Evolutionary conservation across 1,140 invertebrate genomes (phyloP), one percentile per base, ranked within the genome.

Genomic region (Brachionus plicatilis): DNA sequence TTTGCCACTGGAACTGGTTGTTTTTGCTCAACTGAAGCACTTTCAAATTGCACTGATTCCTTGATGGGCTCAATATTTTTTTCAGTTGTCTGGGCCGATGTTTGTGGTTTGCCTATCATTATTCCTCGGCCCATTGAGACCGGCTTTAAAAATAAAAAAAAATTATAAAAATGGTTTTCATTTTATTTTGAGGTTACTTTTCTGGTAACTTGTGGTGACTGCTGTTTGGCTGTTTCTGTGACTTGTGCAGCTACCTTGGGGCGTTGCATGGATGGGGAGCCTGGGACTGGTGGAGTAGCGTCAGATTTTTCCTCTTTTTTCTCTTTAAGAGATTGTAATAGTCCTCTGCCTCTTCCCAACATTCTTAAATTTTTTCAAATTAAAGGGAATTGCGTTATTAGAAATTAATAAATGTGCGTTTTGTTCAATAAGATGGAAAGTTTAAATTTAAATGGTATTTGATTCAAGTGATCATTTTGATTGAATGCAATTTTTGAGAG

Each of bases 301-400:
- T 76, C 72, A 12, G 72, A 27, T 76, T 76, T 76, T 76, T 76
- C 72, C 47, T 76, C 72, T 29, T 76, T 76, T 76, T 76, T 76
- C 45, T 76, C 72, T 29, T 76, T 76, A 3, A 76, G 20, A 50
- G 72, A 47, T n/a, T 76, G 72, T 20, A 76, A 47, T 9, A 76
- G 14, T 76, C 72, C 72, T 27, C 72, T 24, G 47, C 72, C 72
- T n/a, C 41, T 29, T 50, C 72, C 72, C 20, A 27, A 45, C 72
- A 76, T 76, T 76, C 47, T 76, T 70, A 41, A 50, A 76, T 29
- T 50, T 76, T 50, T 50, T 76, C 43, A 50, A 24, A 47, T 76
- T 27, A 45, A 75, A 45, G 20, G 45, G 47, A 76, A 76, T 76
- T 76, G 45, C 72, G 72, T 76, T 76, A 50, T 76, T 75, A 14